Percentiles rank a stretch among this genome's conserved stretches.
Evolutionary conservation across 1,140 invertebrate species (phyloP).

Genomic region (Drosophila seguyi): DNA sequence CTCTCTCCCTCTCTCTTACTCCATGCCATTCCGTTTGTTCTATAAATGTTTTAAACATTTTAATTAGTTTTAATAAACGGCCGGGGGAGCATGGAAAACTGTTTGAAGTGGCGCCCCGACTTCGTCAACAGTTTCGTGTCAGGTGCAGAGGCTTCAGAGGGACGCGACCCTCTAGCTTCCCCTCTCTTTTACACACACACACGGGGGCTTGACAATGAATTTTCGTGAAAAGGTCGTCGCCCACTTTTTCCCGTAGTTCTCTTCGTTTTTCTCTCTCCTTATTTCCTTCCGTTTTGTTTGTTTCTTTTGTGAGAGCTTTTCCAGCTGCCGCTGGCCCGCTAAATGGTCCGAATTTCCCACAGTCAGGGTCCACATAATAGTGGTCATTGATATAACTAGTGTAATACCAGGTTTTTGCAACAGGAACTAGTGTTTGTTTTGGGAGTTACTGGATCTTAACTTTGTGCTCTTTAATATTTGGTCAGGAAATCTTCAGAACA

Average conservation of each 20-base stretch:
- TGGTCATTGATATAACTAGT: background rate
- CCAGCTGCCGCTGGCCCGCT: conserved; percentile 49
- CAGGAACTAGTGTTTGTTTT: background rate
- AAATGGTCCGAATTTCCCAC: conserved; percentile 29
- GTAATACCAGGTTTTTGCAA: too few species aligned
- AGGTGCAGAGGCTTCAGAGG: conserved; percentile 33
- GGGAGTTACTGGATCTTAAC: background rate
- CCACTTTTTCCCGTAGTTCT: conserved; percentile 35
- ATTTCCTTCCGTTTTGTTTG: conserved; percentile 32
- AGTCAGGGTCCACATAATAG: conserved; percentile 7
- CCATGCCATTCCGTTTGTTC: conserved; percentile 57
- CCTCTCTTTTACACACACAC: background rate
- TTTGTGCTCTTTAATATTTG: background rate
- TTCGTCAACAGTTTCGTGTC: conserved; percentile 52
- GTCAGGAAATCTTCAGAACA: too few species aligned
- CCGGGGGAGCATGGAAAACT: conserved; percentile 28
- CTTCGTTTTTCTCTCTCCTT: conserved; percentile 26
- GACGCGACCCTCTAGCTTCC: background rate
- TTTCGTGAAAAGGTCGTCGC: conserved; percentile 59
- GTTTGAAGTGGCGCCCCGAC: conserved; percentile 54
- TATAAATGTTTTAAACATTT: conserved; percentile 67
- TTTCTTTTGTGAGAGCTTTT: conserved; percentile 53
- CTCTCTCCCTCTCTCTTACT: background rate
- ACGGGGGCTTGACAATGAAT: conserved; percentile 54
- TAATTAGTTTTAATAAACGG: conserved; percentile 66